Conservation (phyloP, 2,797 vertebrate genomes). For the Numenius phaeopus region DNA sequence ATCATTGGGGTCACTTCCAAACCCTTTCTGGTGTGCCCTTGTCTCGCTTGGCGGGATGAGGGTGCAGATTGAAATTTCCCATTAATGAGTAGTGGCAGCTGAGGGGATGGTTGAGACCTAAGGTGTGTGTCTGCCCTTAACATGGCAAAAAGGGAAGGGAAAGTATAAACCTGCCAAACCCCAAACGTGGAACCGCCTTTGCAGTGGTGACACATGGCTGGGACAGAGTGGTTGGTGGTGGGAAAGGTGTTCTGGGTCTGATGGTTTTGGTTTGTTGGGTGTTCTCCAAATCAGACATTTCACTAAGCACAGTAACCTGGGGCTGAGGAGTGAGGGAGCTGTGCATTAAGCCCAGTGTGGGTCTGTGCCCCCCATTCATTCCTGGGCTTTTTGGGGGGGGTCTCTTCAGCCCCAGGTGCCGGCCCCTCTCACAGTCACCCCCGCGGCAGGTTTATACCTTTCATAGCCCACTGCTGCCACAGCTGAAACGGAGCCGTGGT, state of each 20-base stretch:
- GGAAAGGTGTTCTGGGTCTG: neutral
- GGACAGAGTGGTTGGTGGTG: neutral
- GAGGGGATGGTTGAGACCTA: neutral
- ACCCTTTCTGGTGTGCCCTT: accelerated
- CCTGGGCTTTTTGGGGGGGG: neutral
- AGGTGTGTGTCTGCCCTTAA: neutral
- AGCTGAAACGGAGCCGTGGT: neutral
- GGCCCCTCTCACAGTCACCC: neutral
- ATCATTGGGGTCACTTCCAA: neutral
- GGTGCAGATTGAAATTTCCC: neutral
- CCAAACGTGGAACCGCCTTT: accelerated
- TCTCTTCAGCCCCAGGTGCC: neutral
- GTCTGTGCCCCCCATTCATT: neutral
- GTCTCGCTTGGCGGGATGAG: neutral
- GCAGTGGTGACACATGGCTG: neutral
- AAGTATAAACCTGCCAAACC: neutral
- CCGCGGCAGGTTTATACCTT: neutral
- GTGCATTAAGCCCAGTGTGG: neutral
- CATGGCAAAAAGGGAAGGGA: neutral
- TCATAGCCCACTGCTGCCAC: neutral
- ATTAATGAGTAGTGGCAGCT: neutral
- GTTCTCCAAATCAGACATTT: neutral
- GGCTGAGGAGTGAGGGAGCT: neutral
- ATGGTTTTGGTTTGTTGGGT: neutral
- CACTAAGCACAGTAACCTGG: accelerated